Evolutionary conservation across 1,140 invertebrate genomes (phyloP).

Genomic region (Oryzaephilus surinamensis): DNA sequence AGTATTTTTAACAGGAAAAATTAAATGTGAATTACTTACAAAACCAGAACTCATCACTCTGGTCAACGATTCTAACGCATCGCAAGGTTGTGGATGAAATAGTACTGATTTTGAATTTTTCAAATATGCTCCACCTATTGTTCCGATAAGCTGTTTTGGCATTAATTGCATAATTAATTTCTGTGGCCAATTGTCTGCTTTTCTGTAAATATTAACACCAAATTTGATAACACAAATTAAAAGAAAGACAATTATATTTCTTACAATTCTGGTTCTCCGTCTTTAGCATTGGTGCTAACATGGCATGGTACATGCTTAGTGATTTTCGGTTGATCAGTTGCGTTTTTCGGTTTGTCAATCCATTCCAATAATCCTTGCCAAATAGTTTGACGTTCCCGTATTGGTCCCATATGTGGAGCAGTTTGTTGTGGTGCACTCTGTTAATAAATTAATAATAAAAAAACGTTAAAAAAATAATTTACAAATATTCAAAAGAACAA

Average conservation of each 20-base stretch:
- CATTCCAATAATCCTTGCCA: constrained; percentile 84
- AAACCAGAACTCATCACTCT: constrained; percentile 85
- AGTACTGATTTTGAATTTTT: constrained; percentile 80
- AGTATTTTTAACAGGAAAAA: too few relatives aligned
- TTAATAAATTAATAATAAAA: too few relatives aligned
- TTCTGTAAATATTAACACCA: too few relatives aligned
- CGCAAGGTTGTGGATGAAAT: constrained; percentile 67
- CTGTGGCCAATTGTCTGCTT: constrained; percentile 82
- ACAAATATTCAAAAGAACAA: too few relatives aligned
- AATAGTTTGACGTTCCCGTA: constrained; percentile 56
- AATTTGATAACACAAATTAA: constrained; percentile 9
- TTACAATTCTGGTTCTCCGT: constrained; percentile 76
- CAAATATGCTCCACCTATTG: constrained; percentile 72
- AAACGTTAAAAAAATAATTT: too few relatives aligned
- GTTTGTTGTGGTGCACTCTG: constrained; percentile 25
- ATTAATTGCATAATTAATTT: constrained; percentile 89
- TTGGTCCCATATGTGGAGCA: too few relatives aligned
- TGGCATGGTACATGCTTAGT: constrained; percentile 74
- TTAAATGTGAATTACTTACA: too few relatives aligned
- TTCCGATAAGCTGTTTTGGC: constrained; percentile 80
- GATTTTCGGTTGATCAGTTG: constrained; percentile 61
- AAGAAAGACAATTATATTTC: constrained; percentile 13
- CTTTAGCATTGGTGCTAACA: constrained; percentile 63
- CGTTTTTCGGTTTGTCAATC: constrained; percentile 74
- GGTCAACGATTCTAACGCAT: constrained; percentile 69